Evolutionary conservation across 2,888 invertebrate genomes (phyloP), one percentile per base, ranked within the genome.

Genomic region (Erpobdella octoculata): DNA sequence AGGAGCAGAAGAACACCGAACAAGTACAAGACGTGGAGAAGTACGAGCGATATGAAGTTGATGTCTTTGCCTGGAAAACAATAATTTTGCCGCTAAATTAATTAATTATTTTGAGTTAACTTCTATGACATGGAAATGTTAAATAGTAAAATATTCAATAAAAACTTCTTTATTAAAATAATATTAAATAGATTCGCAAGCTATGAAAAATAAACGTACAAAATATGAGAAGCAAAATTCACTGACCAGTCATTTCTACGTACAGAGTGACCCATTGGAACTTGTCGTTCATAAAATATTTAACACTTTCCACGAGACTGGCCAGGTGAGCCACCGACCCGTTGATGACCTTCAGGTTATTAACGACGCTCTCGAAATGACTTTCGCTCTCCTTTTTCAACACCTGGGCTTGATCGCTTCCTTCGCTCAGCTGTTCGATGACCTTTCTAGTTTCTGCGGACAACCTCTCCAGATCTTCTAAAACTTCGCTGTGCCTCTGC

Each of bases 11-110:
- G 79, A 36, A 78, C 77, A 73, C 80, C 74, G 58, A 81, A 75
- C 71, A 80, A 78, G 75, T 80, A 81, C n/a, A 77, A 75, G 8
- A 79, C 70, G 72, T 81, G 81, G 35, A 79, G 75, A 1, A 78
- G 77, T 35, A 78, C 77, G 53, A 78, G 77, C 25, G 78, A 76
- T 64, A 81, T 61, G 65, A 79, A 67, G 0, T 75, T 76, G 61
- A 81, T 73, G 48, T 79, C 79, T 74, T 79, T 78, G 71, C 80
- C 81, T 81, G 78, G 9, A 74, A 71, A 66, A 5, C 15, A 62
- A 35, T 62, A n/a, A 62, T 62, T 62, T 5, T 15, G 8, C 4
- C 15, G 21, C 21, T 41, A 53, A 53, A 25, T 25, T 53, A 6
- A 53, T 53, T 53, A 53, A 0, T 53, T 18, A 6, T 48, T 41